Evolutionary conservation across 1,140 invertebrate species (phyloP).

Genomic region (Heliothis subflexa): DNA sequence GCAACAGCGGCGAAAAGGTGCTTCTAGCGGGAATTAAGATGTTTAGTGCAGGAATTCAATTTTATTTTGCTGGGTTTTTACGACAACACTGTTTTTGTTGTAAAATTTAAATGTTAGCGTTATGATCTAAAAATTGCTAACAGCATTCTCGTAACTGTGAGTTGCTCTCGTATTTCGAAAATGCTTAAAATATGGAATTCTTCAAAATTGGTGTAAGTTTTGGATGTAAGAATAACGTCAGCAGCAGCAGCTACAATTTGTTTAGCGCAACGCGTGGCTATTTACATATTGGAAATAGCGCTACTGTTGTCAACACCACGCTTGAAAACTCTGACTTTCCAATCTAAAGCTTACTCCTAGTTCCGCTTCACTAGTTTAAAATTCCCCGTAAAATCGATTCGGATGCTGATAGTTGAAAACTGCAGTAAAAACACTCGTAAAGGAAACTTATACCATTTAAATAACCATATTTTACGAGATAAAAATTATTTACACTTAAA

Average conservation of each 20-base stretch:
- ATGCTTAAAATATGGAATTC: too few relatives aligned
- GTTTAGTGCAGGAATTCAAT: neutral
- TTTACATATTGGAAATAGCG: constrained; percentile 34
- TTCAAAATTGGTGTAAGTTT: neutral
- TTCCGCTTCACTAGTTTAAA: constrained; percentile 33
- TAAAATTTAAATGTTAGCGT: too few relatives aligned
- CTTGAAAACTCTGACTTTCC: constrained; percentile 18
- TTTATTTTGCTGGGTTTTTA: neutral
- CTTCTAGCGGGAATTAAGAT: neutral
- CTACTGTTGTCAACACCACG: constrained; percentile 30
- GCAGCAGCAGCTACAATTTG: constrained; percentile 18
- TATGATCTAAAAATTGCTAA: too few relatives aligned
- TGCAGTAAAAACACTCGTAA: constrained; percentile 20
- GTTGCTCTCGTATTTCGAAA: too few relatives aligned
- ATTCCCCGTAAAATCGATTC: constrained; percentile 13
- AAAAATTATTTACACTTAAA: neutral
- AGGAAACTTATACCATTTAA: constrained; percentile 5
- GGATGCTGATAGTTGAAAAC: constrained; percentile 16
- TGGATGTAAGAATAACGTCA: constrained; percentile 6
- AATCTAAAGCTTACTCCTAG: constrained; percentile 27
- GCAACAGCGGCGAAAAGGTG: too few relatives aligned
- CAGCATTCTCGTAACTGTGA: too few relatives aligned
- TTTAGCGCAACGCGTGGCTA: constrained; percentile 10
- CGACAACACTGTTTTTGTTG: neutral
- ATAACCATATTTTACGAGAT: neutral